phyloP scores from a whole-genome alignment of 2,113 vertebrate genomes.

The Cynocephalus volans region DNA sequence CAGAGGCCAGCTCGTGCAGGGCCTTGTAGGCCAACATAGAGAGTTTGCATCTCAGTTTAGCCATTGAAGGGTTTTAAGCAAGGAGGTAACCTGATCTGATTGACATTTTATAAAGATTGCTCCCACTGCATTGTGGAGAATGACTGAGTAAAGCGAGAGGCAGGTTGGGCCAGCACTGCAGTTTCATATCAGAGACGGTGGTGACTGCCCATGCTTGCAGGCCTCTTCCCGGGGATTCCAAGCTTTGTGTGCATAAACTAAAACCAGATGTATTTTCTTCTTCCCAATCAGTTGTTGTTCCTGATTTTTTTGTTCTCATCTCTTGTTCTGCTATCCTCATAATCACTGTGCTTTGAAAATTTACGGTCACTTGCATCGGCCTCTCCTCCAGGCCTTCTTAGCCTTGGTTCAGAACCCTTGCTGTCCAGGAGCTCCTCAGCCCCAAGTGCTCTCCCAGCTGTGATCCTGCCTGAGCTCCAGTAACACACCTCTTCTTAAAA shows the following conservation, averaged over 20 bases:
- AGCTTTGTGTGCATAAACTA: background rate
- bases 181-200: too few species aligned
- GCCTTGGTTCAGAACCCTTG: fast-evolving
- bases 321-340: background rate
- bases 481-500: background rate
- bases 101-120: background rate
- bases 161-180: fast-evolving
- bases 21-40: background rate
- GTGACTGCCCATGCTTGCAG: fast-evolving
- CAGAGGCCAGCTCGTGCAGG: fast-evolving
- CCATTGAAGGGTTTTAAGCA: background rate
- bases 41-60: background rate
- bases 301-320: background rate
- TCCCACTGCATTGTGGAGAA: background rate
- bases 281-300: background rate
- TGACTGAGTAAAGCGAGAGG: fast-evolving
- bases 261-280: background rate
- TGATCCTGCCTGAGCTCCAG: background rate
- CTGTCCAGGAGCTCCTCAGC: background rate
- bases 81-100: background rate
- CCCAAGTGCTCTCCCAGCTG: fast-evolving
- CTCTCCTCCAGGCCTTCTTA: background rate
- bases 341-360: background rate
- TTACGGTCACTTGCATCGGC: background rate
- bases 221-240: background rate